Percentiles rank a stretch among this genome's conserved stretches.
phyloP scores from a whole-genome alignment of 2,888 invertebrate species.

The Pediacus dermestoides region DNA sequence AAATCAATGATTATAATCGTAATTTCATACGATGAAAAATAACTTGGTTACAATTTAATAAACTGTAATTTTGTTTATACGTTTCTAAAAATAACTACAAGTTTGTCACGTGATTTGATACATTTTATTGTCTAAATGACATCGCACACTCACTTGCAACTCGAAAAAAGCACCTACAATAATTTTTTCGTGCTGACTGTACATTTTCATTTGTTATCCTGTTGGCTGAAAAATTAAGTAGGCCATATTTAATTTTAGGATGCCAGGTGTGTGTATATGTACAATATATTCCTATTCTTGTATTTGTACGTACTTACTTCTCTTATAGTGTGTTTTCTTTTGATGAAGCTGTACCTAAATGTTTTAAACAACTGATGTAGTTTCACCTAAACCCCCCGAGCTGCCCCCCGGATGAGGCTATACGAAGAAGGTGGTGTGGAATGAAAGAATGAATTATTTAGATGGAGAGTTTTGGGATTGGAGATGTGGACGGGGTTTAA shows the following conservation, averaged over 20 bases:
- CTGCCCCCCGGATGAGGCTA: too few species aligned
- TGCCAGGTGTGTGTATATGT: constrained; percentile 35
- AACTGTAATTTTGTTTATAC: constrained; percentile 18
- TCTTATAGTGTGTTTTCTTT: constrained; percentile 13
- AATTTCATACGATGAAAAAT: too few species aligned
- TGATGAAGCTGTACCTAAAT: constrained; percentile 19
- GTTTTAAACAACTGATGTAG: constrained; percentile 11
- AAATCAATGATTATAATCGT: too few species aligned
- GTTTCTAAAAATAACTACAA: constrained; percentile 25
- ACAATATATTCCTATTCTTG: neutral
- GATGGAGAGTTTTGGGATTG: too few species aligned
- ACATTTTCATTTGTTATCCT: too few species aligned
- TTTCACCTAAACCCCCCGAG: too few species aligned
- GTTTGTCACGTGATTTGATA: constrained; percentile 25
- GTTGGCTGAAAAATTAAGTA: too few species aligned
- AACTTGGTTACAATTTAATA: constrained; percentile 20
- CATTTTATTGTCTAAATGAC: constrained; percentile 20
- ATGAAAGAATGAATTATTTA: too few species aligned
- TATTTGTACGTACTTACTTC: too few species aligned
- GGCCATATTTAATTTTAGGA: constrained; percentile 44
- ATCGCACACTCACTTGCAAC: constrained; percentile 13
- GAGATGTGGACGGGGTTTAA: too few species aligned
- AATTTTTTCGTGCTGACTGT: too few species aligned
- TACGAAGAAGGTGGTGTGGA: too few species aligned
- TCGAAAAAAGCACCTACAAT: constrained; percentile 10